These are phyloP conservation scores for Musca vetustissima DNA, from an alignment of 1,140 invertebrate species.

Conservation along the genomic window DNA sequence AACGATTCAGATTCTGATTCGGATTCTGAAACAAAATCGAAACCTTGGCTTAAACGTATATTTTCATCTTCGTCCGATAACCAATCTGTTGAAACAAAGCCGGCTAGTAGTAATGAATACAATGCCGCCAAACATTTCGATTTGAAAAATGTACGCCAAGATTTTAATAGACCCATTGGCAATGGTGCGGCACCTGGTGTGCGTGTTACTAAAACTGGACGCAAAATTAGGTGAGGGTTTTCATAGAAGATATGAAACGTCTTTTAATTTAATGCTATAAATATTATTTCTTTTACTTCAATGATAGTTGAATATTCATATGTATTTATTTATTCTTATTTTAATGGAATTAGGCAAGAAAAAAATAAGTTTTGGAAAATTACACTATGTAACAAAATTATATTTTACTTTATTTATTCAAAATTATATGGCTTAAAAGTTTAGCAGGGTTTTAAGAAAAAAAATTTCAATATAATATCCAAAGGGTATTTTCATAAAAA, in stretches of 20 bases:
- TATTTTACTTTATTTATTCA: too few species aligned
- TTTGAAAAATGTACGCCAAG: constrained; percentile 48
- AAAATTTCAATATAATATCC: too few species aligned
- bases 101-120: constrained; percentile 34
- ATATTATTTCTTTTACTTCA: background rate
- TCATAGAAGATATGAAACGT: constrained; percentile 1
- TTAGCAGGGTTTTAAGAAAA: too few species aligned
- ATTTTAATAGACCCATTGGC: constrained; percentile 55
- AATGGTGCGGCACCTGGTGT: constrained; percentile 42
- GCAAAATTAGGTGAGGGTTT: constrained; percentile 56
- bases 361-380: too few species aligned
- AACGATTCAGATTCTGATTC: constrained; percentile 41
- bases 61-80: constrained; percentile 38
- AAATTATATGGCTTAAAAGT: too few species aligned
- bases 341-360: too few species aligned
- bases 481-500: too few species aligned
- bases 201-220: constrained; percentile 50
- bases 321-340: too few species aligned
- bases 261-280: background rate
- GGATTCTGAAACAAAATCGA: constrained; percentile 45
- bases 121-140: constrained; percentile 54
- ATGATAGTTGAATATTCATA: too few species aligned
- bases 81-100: constrained; percentile 30
- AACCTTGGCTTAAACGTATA: constrained; percentile 54
- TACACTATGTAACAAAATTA: too few species aligned